phyloP scores from a whole-genome alignment of 2,113 vertebrate genomes.

The Tragelaphus imberbis region DNA sequence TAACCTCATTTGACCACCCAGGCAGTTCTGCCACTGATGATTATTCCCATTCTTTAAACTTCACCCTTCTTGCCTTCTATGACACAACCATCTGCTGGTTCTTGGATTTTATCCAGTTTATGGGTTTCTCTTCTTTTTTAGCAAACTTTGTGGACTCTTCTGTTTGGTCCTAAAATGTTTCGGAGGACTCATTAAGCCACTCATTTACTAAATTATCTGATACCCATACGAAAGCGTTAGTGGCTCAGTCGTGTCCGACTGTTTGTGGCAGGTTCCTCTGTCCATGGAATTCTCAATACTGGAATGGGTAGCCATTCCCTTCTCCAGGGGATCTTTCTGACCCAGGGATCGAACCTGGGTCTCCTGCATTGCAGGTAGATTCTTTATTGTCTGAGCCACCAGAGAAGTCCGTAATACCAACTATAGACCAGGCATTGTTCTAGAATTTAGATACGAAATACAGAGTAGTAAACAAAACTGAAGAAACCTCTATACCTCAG shows the following conservation, averaged over 20 bases:
- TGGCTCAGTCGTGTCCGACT: background rate
- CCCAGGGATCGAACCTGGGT: background rate
- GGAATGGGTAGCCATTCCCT: background rate
- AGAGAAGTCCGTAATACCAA: background rate
- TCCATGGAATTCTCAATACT: background rate
- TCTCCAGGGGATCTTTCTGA: background rate
- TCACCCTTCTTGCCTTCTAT: background rate
- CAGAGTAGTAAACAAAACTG: background rate
- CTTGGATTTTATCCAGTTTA: background rate
- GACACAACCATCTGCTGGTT: background rate
- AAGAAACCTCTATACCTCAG: background rate
- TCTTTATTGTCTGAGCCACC: background rate
- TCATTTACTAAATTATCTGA: background rate
- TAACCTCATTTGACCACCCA: background rate
- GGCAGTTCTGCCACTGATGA: background rate
- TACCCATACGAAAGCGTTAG: background rate
- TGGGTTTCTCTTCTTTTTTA: background rate
- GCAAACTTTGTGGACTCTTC: background rate
- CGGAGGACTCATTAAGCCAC: background rate
- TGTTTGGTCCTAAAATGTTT: background rate
- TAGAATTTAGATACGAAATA: background rate
- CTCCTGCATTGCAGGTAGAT: background rate
- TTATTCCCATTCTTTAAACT: background rate
- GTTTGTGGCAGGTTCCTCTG: background rate
- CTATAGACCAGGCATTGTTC: background rate